phyloP scores from a whole-genome alignment of 2,888 invertebrate species.

The Drosophila melanosoma region DNA sequence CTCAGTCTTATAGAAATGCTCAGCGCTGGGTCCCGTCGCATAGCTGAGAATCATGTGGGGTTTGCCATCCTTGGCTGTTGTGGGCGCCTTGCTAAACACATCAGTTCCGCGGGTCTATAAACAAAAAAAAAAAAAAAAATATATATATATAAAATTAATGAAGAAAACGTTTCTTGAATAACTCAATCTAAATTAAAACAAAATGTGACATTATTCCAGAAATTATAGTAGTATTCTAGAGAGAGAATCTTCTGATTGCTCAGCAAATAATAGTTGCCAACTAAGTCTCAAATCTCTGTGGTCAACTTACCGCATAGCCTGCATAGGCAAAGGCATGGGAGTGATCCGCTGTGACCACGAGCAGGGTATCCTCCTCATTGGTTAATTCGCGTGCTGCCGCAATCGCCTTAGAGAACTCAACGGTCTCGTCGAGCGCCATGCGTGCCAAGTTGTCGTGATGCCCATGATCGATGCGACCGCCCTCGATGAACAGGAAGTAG shows the following conservation, averaged over 20 bases:
- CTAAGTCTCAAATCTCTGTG: background rate
- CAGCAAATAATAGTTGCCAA: background rate
- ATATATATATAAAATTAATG: rapidly evolving
- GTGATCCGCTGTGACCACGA: slow-evolving; percentile 93
- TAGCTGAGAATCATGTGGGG: slow-evolving; percentile 90
- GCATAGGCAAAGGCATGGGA: slow-evolving; percentile 91
- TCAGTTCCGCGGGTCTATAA: slow-evolving; percentile 76
- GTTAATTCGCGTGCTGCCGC: slow-evolving; percentile 88
- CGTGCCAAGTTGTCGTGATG: slow-evolving; percentile 83
- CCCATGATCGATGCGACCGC: slow-evolving; percentile 85
- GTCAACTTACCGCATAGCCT: slow-evolving; percentile 88
- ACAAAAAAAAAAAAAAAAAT: background rate
- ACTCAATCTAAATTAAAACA: background rate
- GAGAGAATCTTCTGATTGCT: background rate
- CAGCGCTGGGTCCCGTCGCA: slow-evolving; percentile 90
- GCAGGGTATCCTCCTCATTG: slow-evolving; percentile 89
- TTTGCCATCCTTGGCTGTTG: slow-evolving; percentile 86
- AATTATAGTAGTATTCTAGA: background rate
- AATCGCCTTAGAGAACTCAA: slow-evolving; percentile 91
- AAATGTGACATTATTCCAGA: background rate
- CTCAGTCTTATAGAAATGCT: slow-evolving; percentile 72
- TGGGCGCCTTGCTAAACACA: slow-evolving; percentile 71
- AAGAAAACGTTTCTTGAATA: background rate
- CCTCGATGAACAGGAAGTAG: slow-evolving; percentile 92
- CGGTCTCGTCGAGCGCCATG: slow-evolving; percentile 84